phyloP scores from a whole-genome alignment of 1,140 invertebrate species.

The Drosophila murphyi region DNA sequence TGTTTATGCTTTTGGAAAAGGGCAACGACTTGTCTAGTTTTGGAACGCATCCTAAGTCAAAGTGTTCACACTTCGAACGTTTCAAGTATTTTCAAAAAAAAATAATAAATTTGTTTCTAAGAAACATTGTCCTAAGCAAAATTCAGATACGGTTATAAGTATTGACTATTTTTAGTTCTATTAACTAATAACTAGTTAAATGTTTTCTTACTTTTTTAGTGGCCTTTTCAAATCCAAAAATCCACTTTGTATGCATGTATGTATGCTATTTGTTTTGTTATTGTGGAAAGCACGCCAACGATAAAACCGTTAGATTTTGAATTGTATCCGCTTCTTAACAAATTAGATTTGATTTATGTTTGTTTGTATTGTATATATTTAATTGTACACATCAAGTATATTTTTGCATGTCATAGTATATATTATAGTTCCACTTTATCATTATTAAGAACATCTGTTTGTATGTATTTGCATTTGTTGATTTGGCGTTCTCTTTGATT shows the following conservation, averaged over 20 bases:
- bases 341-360: constrained; percentile 6
- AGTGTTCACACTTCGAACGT: constrained; percentile 6
- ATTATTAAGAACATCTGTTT: constrained; percentile 24
- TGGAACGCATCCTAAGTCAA: constrained; percentile 23
- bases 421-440: constrained; percentile 32
- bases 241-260: constrained; percentile 41
- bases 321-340: constrained; percentile 23
- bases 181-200: not conserved
- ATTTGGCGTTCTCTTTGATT: constrained; percentile 15
- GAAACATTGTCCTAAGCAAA: too few relatives aligned
- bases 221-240: constrained; percentile 35
- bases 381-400: constrained; percentile 6
- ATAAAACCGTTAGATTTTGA: constrained; percentile 52
- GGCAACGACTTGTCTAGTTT: constrained; percentile 64
- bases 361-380: not conserved
- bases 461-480: constrained; percentile 14
- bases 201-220: constrained; percentile 31
- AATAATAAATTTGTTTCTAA: too few relatives aligned
- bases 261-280: constrained; percentile 26
- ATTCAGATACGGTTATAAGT: not conserved
- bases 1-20: constrained; percentile 65
- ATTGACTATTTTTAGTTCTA: not conserved
- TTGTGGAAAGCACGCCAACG: not conserved
- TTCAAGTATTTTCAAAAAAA: not conserved
- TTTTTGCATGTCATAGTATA: not conserved